phyloP scores from a whole-genome alignment of 1,140 invertebrate species.

The Bombyx mandarina region DNA sequence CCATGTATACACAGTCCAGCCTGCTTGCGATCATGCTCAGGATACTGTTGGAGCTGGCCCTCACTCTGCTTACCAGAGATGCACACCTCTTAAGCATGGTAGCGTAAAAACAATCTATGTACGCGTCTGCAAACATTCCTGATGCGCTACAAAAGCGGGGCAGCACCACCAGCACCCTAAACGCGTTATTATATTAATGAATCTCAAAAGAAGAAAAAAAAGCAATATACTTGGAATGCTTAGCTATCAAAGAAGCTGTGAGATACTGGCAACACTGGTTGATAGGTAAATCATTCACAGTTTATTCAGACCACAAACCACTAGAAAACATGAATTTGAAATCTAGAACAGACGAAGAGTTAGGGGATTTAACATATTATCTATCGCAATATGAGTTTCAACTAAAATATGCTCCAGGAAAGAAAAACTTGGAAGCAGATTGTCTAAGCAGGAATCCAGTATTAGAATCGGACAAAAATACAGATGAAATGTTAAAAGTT shows the following conservation, averaged over 20 bases:
- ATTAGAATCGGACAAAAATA: background rate
- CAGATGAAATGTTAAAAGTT: background rate
- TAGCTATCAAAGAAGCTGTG: background rate
- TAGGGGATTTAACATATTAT: background rate
- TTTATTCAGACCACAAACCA: background rate
- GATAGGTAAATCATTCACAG: background rate
- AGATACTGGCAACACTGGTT: slow-evolving; percentile 3
- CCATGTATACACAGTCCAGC: too few species aligned
- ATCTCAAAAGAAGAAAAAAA: background rate
- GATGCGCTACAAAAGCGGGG: too few species aligned
- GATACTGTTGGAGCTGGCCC: too few species aligned
- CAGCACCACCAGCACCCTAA: background rate
- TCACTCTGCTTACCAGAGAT: too few species aligned
- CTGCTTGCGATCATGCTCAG: too few species aligned
- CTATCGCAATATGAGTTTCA: background rate
- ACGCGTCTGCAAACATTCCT: too few species aligned
- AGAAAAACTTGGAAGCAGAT: background rate
- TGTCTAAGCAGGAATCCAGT: background rate
- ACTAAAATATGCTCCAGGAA: background rate
- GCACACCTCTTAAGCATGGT: too few species aligned
- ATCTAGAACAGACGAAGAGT: background rate
- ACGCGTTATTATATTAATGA: too few species aligned
- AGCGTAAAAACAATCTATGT: too few species aligned
- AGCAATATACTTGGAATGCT: background rate
- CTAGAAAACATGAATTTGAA: background rate